Evolutionary conservation across 2,113 vertebrate genomes (phyloP).

Genomic region (Elgaria multicarinata): DNA sequence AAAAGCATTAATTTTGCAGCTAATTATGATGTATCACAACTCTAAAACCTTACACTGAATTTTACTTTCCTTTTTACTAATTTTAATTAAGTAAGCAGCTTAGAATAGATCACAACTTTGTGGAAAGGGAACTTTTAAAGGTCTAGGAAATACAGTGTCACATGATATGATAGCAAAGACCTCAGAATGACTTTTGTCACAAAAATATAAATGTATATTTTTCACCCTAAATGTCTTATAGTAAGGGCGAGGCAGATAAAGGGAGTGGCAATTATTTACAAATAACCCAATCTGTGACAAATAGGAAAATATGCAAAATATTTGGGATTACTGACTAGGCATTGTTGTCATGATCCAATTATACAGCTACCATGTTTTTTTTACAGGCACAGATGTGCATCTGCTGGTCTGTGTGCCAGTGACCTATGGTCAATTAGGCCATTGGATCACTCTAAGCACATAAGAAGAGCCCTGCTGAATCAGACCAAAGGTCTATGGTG

Average conservation of each 20-base stretch:
- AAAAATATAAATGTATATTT: not conserved
- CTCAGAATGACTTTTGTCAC: constrained; percentile 29
- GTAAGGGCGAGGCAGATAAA: not conserved
- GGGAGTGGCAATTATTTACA: not conserved
- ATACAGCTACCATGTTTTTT: not conserved
- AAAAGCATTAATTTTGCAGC: constrained; percentile 48
- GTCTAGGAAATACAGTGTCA: constrained; percentile 24
- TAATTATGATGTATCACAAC: constrained; percentile 51
- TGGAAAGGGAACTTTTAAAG: not conserved
- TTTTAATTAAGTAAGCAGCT: constrained; percentile 57
- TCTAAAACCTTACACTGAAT: constrained; percentile 43
- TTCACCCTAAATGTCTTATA: not conserved
- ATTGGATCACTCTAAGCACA: not conserved
- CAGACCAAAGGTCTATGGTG: too few species aligned
- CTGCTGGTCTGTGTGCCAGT: not conserved
- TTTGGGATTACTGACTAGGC: not conserved
- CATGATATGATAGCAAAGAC: constrained; percentile 16
- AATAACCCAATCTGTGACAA: not conserved
- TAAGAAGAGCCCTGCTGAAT: too few species aligned
- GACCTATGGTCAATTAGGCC: not conserved
- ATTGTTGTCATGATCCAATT: not conserved
- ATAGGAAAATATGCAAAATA: not conserved
- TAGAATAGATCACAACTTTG: constrained; percentile 24
- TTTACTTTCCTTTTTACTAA: constrained; percentile 36
- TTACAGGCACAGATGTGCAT: too few species aligned